Base-by-base conservation (phyloP, 2,888 invertebrate species). In the Zeuzera pyrina region DNA sequence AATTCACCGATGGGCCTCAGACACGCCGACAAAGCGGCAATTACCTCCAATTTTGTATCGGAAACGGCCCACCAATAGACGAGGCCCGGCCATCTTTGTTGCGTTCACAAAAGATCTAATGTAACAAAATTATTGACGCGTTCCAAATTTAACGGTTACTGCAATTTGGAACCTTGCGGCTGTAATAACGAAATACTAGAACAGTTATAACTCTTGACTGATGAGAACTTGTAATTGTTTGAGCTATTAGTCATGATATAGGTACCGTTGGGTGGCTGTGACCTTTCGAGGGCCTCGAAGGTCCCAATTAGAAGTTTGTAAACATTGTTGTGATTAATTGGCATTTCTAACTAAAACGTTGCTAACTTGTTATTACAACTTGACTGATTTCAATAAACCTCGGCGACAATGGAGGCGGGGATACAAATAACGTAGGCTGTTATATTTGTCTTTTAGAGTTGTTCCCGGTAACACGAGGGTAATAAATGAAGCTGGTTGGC, bases 1-100 rank as follows among this genome's bases (percentile, higher is more conserved):
- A 39, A 35, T 35, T 31, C 39, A 39, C 33, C 33, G 35, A 25
- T 25, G 12, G 25, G 12, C 29, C 38, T n/a, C 30, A 15, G 31
- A 31, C 15, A 22, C 15, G 31, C 28, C 33, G 35, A 31, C 35
- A 27, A 25, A 12, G 22, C 15, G 21, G 30, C 39, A 43, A 43
- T 43, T 41, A 42, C 31, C 31, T 29, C 23, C 24, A 30, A 37
- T 40, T 38, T 41, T 40, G 37, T 38, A 38, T 38, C 33, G 42
- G 38, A 31, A 35, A 33, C 25, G 12, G 25, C 25, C 42, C 38
- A 39, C 40, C 38, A 39, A 36, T 38, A 34, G 35, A 36, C 13
- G 29, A 16, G 11, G 25, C 25, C 12, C 24, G 35, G 39, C 43
- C 41, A 43, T 43, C 33, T 43, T 43, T 32, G 34, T 35, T 25